Evolutionary conservation across 2,113 vertebrate species (phyloP).

Genomic region (Ovis canadensis): DNA sequence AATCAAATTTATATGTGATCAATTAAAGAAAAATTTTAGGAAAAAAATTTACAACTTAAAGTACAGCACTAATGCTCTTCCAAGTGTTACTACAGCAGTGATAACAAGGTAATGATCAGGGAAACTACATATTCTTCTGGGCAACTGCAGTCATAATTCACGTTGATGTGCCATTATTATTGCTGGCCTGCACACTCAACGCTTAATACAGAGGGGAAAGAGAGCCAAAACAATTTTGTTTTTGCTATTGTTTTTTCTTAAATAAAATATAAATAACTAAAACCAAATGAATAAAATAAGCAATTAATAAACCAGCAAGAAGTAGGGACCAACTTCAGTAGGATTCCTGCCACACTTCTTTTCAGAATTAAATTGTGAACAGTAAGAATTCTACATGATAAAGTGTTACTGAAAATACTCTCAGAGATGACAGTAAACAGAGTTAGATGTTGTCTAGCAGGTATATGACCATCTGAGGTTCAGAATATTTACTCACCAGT

Average conservation of each 20-base stretch:
- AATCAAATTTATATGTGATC: slow-evolving; percentile 1
- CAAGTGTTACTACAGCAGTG: not conserved
- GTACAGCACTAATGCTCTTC: not conserved
- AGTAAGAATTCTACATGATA: not conserved
- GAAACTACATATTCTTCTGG: not conserved
- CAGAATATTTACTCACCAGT: not conserved
- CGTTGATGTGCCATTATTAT: not conserved
- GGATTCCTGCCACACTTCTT: not conserved
- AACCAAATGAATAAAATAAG: not conserved
- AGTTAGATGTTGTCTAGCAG: not conserved
- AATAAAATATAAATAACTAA: slow-evolving; percentile 5
- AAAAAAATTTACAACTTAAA: not conserved
- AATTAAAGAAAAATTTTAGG: not conserved
- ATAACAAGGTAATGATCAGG: not conserved
- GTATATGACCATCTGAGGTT: not conserved
- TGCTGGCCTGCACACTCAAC: not conserved
- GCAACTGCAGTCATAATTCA: not conserved
- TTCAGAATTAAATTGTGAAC: slow-evolving; percentile 19
- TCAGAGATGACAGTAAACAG: slow-evolving; percentile 5
- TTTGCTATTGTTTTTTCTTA: not conserved
- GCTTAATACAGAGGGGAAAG: not conserved
- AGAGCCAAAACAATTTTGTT: not conserved
- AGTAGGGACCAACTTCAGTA: not conserved
- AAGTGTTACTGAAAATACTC: slow-evolving; percentile 20
- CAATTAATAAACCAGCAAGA: not conserved